Conservation (phyloP, 2,113 vertebrate species). For the Rhabdornis inornatus region DNA sequence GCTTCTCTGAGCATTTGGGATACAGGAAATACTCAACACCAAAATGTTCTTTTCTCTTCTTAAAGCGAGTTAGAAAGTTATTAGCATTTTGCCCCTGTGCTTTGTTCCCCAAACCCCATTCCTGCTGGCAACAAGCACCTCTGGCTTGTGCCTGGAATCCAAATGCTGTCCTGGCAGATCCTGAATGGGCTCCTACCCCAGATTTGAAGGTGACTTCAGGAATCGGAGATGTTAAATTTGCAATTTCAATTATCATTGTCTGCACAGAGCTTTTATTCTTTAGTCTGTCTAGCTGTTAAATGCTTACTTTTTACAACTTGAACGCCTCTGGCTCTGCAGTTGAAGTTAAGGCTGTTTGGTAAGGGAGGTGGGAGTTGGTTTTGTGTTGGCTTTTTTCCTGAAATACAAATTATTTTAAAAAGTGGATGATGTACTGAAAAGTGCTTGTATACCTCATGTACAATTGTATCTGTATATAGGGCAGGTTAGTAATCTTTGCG, state of each 20-base stretch:
- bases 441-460: not conserved
- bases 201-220: not conserved
- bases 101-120: not conserved
- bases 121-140: fast-evolving
- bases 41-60: not conserved
- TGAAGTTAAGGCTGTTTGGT: not conserved
- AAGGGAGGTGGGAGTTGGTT: not conserved
- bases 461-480: not conserved
- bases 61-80: not conserved
- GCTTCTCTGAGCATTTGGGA: not conserved
- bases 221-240: not conserved
- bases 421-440: not conserved
- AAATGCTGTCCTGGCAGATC: fast-evolving
- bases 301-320: not conserved
- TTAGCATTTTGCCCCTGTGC: not conserved
- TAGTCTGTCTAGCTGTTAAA: not conserved
- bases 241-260: not conserved
- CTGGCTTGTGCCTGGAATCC: not conserved
- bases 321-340: not conserved
- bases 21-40: not conserved
- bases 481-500: not conserved
- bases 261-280: not conserved
- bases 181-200: not conserved
- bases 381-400: not conserved
- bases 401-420: not conserved